These are phyloP conservation scores for Nesoenas mayeri DNA, from an alignment of 2,113 vertebrate species.

Conservation along the genomic window DNA sequence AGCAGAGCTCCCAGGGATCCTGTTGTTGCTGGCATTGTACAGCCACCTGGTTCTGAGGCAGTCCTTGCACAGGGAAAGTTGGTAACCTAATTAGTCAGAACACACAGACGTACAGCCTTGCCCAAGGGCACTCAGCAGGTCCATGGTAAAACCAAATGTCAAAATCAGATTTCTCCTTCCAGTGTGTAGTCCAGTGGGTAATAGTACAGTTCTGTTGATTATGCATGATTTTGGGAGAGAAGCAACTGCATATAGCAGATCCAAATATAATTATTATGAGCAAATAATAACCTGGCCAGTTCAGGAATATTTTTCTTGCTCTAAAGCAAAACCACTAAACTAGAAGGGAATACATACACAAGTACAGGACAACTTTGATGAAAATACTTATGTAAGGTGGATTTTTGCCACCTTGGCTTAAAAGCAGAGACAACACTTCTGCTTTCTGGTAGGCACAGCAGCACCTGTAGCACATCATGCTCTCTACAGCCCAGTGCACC, in stretches of 20 bases:
- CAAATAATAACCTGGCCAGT: background rate
- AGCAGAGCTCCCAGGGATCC: background rate
- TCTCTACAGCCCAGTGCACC: background rate
- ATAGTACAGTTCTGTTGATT: background rate
- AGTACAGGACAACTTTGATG: background rate
- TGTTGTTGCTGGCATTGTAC: background rate
- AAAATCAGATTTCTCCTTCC: background rate
- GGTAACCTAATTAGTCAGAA: background rate
- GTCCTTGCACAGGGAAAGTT: background rate
- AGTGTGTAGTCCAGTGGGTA: background rate
- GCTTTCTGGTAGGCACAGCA: background rate
- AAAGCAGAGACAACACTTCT: background rate
- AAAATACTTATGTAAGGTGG: background rate
- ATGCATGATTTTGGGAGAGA: accelerated
- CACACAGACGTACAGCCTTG: background rate
- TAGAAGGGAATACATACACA: background rate
- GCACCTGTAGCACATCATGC: background rate
- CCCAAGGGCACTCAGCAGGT: background rate
- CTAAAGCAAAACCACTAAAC: background rate
- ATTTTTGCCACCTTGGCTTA: background rate
- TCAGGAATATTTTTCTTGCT: background rate
- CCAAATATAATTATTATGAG: background rate
- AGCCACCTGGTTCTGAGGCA: too few relatives aligned
- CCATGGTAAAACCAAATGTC: background rate
- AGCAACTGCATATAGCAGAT: background rate